phyloP scores from a whole-genome alignment of 1,140 invertebrate genomes.

The Cecropterus lyciades region DNA sequence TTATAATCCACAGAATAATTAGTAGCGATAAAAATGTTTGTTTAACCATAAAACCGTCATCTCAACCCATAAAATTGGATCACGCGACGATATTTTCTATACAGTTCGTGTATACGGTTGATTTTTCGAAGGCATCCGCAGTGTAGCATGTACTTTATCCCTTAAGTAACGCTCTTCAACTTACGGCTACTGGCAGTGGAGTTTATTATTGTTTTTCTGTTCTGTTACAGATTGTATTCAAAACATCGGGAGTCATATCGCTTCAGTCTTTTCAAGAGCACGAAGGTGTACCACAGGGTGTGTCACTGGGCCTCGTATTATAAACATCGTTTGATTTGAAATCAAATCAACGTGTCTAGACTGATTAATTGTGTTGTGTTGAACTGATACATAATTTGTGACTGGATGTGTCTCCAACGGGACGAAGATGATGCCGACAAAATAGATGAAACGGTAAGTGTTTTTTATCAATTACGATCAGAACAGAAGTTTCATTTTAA shows the following conservation, averaged over 20 bases:
- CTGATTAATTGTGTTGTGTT: constrained; percentile 46
- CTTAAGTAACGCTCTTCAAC: constrained; percentile 51
- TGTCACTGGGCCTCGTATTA: constrained; percentile 41
- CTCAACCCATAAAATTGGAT: neutral
- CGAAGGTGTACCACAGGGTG: constrained; percentile 65
- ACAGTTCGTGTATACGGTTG: constrained; percentile 29
- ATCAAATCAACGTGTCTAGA: neutral
- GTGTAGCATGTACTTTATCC: constrained; percentile 43
- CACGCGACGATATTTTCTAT: neutral
- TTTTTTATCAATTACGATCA: too few species aligned
- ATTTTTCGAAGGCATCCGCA: constrained; percentile 45
- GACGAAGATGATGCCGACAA: constrained; percentile 64
- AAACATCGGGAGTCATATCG: constrained; percentile 66
- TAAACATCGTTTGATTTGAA: constrained; percentile 31
- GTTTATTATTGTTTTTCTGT: constrained; percentile 83
- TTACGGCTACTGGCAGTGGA: constrained; percentile 51
- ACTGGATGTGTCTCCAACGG: constrained; percentile 78
- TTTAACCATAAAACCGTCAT: constrained; percentile 23
- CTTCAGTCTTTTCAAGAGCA: constrained; percentile 64
- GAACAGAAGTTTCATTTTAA: too few species aligned
- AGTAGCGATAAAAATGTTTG: constrained; percentile 19
- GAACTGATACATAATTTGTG: constrained; percentile 46
- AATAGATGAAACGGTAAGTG: constrained; percentile 75
- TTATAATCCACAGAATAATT: constrained; percentile 6
- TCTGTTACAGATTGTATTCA: constrained; percentile 83